These are phyloP conservation scores for Anthoptus insignis DNA, from an alignment of 2,888 invertebrate genomes.

Conservation along the genomic window DNA sequence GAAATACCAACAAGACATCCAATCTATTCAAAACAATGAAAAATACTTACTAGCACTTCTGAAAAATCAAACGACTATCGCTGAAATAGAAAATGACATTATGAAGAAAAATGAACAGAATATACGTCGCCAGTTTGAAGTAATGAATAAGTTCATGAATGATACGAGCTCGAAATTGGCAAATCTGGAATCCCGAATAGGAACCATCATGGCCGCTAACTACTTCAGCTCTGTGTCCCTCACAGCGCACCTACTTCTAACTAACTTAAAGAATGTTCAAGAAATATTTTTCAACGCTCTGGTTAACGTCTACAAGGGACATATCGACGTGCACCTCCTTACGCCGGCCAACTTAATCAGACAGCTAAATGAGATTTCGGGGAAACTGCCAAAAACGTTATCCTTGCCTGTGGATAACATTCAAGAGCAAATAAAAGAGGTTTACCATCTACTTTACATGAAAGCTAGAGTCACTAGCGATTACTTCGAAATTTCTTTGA, in stretches of 20 bases:
- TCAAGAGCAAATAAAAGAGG: neutral
- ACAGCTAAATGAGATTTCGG: conserved; percentile 3
- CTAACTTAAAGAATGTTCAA: neutral
- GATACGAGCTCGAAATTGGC: conserved; percentile 2
- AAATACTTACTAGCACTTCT: neutral
- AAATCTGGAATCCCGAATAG: neutral
- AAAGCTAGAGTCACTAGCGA: neutral
- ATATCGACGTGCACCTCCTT: neutral
- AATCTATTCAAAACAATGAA: neutral
- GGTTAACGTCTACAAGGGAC: neutral
- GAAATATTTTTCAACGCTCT: conserved; percentile 7
- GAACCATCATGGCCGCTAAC: conserved; percentile 1
- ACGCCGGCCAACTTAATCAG: neutral
- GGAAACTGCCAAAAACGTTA: conserved; percentile 4
- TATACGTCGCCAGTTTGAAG: neutral
- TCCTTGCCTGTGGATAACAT: neutral
- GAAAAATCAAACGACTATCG: conserved; percentile 13
- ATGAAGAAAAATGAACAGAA: conserved; percentile 6
- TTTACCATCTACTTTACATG: neutral
- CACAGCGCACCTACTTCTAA: conserved; percentile 5
- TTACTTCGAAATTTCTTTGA: neutral
- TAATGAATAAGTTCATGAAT: conserved; percentile 6
- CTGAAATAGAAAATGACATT: conserved; percentile 3
- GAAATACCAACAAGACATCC: conserved; percentile 9
- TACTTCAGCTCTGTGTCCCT: conserved; percentile 5